phyloP scores from a whole-genome alignment of 2,113 vertebrate genomes.

The Psilopogon haemacephalus region DNA sequence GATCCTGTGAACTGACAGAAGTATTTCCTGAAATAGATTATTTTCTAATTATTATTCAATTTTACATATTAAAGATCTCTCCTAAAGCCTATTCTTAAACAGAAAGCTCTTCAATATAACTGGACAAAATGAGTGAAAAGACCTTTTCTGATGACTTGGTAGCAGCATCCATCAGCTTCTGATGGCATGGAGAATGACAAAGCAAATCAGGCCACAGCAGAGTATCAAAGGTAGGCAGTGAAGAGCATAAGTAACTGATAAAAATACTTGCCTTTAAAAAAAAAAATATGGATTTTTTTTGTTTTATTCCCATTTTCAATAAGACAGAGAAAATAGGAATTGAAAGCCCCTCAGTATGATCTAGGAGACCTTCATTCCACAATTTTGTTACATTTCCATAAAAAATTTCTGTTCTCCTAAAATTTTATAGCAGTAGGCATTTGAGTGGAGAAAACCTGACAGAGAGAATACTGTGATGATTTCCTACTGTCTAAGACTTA shows the following conservation, averaged over 20 bases:
- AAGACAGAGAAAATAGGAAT: neutral
- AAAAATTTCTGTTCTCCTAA: neutral
- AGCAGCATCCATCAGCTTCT: neutral
- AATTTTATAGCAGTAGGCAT: neutral
- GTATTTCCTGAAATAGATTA: neutral
- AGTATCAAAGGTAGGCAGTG: neutral
- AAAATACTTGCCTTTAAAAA: too few relatives aligned
- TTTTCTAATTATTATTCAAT: neutral
- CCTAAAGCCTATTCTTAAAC: neutral
- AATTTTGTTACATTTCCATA: neutral
- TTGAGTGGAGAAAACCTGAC: neutral
- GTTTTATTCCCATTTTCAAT: neutral
- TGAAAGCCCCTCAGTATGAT: neutral
- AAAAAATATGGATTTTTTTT: too few relatives aligned
- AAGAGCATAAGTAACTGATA: neutral
- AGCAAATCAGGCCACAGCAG: neutral
- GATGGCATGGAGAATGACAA: neutral
- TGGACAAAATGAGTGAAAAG: neutral
- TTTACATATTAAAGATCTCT: neutral
- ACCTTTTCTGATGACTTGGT: neutral
- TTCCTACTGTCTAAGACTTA: neutral
- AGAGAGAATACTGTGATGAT: neutral
- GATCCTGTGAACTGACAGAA: neutral
- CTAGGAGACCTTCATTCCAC: neutral
- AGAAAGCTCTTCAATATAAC: neutral